A percentile compares a stretch with the other conserved stretches of the same genome.
phyloP scores from a whole-genome alignment of 2,113 vertebrate species.

The Percina caprodes region DNA sequence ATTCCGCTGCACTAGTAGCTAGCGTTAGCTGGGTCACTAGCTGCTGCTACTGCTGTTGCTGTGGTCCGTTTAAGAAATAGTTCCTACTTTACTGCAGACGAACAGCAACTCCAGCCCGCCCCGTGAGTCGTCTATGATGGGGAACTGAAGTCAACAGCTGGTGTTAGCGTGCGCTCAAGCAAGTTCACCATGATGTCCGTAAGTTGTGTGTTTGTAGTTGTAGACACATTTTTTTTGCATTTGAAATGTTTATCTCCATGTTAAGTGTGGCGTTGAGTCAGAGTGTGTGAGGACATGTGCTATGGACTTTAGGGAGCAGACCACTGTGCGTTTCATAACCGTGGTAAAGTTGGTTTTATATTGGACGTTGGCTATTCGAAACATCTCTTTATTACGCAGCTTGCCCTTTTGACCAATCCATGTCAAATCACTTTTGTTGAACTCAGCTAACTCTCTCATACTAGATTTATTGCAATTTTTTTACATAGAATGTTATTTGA shows the following conservation, averaged over 20 bases:
- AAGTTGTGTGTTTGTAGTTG: conserved; percentile 34
- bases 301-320: neutral
- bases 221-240: neutral
- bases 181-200: conserved; percentile 67
- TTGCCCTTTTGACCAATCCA: too few relatives aligned
- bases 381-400: too few relatives aligned
- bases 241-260: neutral
- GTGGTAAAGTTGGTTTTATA: too few relatives aligned
- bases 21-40: neutral
- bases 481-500: too few relatives aligned
- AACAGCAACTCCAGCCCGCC: neutral
- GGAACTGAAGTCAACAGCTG: neutral
- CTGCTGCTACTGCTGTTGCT: neutral
- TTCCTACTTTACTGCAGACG: neutral
- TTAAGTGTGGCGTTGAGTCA: neutral
- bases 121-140: conserved; percentile 19
- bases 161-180: neutral
- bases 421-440: too few relatives aligned
- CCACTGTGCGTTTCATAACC: too few relatives aligned
- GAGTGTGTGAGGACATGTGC: neutral
- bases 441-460: too few relatives aligned
- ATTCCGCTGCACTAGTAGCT: neutral
- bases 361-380: too few relatives aligned
- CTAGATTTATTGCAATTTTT: too few relatives aligned
- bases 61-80: neutral